Conservation (phyloP, 2,113 vertebrate species). For the Syngnathus scovelli region DNA sequence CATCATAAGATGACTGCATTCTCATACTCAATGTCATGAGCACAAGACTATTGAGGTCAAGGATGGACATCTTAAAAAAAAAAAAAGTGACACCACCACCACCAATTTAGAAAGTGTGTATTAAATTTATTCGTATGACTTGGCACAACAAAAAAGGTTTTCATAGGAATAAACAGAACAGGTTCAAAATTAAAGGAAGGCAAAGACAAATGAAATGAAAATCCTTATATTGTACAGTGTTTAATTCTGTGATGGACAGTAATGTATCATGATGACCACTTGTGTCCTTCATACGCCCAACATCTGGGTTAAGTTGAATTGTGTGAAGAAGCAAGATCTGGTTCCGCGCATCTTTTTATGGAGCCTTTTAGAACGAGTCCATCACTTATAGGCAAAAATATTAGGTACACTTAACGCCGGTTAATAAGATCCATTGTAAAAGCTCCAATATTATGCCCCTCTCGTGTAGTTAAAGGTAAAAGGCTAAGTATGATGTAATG, state of each 20-base stretch:
- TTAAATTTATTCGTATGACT: not conserved
- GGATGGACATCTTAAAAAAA: not conserved
- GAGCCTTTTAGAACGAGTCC: not conserved
- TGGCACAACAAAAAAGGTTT: not conserved
- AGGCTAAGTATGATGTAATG: not conserved
- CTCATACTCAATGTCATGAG: too few relatives aligned
- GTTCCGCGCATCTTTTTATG: not conserved
- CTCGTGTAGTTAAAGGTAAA: not conserved
- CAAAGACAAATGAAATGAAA: not conserved
- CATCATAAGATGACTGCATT: too few relatives aligned
- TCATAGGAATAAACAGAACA: not conserved
- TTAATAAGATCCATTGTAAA: not conserved
- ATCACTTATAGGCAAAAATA: not conserved
- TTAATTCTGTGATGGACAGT: not conserved
- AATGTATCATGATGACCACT: not conserved
- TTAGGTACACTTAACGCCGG: not conserved
- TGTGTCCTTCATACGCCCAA: not conserved
- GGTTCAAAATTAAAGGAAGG: not conserved
- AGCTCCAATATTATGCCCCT: not conserved
- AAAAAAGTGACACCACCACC: not conserved
- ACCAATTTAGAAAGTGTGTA: not conserved
- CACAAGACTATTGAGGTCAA: too few relatives aligned
- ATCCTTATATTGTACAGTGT: not conserved
- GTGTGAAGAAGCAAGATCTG: not conserved
- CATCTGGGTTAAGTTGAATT: not conserved